Conservation (phyloP, 2,797 vertebrate genomes). For the Cyclopterus lumpus region DNA sequence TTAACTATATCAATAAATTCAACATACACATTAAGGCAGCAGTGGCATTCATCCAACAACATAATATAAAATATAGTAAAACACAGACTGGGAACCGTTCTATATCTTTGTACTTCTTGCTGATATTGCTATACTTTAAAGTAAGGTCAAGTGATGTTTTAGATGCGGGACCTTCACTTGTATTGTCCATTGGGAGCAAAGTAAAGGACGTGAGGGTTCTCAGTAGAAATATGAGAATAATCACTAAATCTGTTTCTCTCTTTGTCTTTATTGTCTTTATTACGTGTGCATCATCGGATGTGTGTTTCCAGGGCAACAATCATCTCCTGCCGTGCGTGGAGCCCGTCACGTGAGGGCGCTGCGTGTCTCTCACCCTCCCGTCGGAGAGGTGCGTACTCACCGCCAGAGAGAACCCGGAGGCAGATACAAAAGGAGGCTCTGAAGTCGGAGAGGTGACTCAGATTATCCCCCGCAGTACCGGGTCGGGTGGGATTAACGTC, state of each 20-base stretch:
- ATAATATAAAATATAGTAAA: too few species aligned
- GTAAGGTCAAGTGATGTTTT: too few species aligned
- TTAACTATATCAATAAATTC: neutral
- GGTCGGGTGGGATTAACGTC: neutral
- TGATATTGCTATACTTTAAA: too few species aligned
- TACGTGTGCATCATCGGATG: neutral
- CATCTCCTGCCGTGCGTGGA: neutral
- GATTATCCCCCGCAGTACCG: neutral
- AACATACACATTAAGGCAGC: neutral
- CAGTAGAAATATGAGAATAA: neutral
- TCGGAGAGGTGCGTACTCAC: neutral
- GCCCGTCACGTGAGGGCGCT: constrained; percentile 40
- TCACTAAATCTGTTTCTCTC: neutral
- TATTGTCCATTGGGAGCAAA: too few species aligned
- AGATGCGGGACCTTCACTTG: too few species aligned
- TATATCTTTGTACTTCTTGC: too few species aligned
- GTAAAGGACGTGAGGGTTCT: too few species aligned
- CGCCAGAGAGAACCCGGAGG: neutral
- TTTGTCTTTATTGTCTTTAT: too few species aligned
- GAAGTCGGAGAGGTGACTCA: neutral
- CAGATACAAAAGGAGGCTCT: neutral
- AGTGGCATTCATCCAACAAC: neutral
- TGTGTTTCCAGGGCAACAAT: constrained; percentile 36
- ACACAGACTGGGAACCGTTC: neutral
- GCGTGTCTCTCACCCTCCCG: neutral